Evolutionary conservation across 1,140 invertebrate genomes (phyloP).

Genomic region (Bombus sylvicola): DNA sequence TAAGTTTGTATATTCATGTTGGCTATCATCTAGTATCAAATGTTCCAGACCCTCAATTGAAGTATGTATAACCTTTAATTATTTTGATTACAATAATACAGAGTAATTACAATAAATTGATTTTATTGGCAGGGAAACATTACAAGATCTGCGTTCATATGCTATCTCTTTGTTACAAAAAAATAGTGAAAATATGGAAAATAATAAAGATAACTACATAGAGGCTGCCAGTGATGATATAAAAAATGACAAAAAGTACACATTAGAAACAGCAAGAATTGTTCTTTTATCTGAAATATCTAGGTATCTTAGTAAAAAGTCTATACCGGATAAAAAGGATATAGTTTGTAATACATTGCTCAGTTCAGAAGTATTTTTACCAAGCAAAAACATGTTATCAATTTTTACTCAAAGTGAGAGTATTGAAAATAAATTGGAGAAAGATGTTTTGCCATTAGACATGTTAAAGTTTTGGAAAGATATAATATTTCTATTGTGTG

Average conservation of each 20-base stretch:
- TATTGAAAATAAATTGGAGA: slow-evolving; percentile 1
- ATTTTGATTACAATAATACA: not conserved
- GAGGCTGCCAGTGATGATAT: slow-evolving; percentile 12
- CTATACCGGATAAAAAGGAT: slow-evolving; percentile 56
- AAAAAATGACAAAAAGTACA: slow-evolving; percentile 57
- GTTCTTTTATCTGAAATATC: slow-evolving; percentile 73
- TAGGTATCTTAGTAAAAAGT: slow-evolving; percentile 66
- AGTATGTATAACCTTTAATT: slow-evolving; percentile 59
- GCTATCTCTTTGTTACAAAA: slow-evolving; percentile 27
- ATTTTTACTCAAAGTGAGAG: slow-evolving; percentile 65
- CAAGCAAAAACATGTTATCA: slow-evolving; percentile 67
- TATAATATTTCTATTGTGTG: slow-evolving; percentile 82
- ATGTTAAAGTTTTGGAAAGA: slow-evolving; percentile 82
- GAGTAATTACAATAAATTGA: slow-evolving; percentile 22
- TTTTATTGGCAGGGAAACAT: slow-evolving; percentile 59
- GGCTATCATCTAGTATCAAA: slow-evolving; percentile 66
- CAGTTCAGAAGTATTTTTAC: slow-evolving; percentile 74
- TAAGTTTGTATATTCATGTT: slow-evolving; percentile 74
- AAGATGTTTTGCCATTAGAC: slow-evolving; percentile 63
- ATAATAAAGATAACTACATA: slow-evolving; percentile 16
- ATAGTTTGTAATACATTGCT: slow-evolving; percentile 69
- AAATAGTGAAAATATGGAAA: slow-evolving; percentile 20
- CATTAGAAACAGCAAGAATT: slow-evolving; percentile 59
- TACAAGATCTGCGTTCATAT: slow-evolving; percentile 63
- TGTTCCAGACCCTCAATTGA: slow-evolving; percentile 73